These are phyloP conservation scores for Pachypsylla venusta DNA, from an alignment of 1,140 invertebrate species.

Conservation along the genomic window DNA sequence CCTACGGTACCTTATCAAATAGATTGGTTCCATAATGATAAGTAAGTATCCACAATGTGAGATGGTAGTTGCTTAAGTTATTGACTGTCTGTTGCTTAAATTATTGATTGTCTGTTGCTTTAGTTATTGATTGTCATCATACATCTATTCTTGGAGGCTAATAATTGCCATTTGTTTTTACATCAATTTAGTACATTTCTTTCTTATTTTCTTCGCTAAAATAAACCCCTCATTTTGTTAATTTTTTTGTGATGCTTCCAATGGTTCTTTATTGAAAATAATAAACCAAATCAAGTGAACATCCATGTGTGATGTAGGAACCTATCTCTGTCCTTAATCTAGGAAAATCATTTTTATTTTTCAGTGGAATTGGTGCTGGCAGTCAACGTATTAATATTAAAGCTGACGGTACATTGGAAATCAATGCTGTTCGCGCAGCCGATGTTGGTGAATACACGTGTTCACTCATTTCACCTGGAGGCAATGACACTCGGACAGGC, in stretches of 20 bases:
- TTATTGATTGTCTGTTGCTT: too few relatives aligned
- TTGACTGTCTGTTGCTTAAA: constrained; percentile 8
- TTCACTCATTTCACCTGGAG: constrained; percentile 68
- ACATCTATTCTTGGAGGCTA: too few relatives aligned
- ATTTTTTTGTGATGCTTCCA: neutral
- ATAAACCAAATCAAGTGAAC: neutral
- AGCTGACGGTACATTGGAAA: constrained; percentile 62
- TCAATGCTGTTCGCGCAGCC: constrained; percentile 59
- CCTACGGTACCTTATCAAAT: constrained; percentile 76
- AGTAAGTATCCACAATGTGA: too few relatives aligned
- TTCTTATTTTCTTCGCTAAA: too few relatives aligned
- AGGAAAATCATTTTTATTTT: constrained; percentile 15
- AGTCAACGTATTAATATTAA: constrained; percentile 44
- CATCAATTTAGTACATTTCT: too few relatives aligned
- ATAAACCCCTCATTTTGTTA: too few relatives aligned
- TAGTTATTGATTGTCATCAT: too few relatives aligned
- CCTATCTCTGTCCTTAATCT: too few relatives aligned
- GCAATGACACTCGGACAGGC: constrained; percentile 78
- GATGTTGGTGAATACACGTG: constrained; percentile 72
- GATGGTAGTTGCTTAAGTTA: too few relatives aligned
- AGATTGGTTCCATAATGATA: constrained; percentile 78
- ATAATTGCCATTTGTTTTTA: too few relatives aligned
- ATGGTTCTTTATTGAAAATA: neutral
- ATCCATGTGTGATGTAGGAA: neutral
- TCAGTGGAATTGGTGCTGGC: neutral